Conservation (phyloP, 2,113 vertebrate genomes). For the Lamprotornis superbus region DNA sequence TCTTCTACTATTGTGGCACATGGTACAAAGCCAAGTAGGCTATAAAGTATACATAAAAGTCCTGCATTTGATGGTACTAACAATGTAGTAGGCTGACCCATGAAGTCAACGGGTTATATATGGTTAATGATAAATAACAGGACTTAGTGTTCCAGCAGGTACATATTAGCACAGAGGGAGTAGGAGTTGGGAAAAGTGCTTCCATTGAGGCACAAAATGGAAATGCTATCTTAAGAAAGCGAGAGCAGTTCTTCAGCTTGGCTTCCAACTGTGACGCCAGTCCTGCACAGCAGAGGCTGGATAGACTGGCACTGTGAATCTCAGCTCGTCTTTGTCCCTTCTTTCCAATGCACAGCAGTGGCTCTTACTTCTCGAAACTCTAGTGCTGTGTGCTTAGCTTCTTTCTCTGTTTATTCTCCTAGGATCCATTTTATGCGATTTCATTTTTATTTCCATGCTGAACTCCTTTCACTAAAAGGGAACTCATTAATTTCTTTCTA, state of each 20-base stretch:
- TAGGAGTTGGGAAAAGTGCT: constrained; percentile 6
- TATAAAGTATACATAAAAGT: background rate
- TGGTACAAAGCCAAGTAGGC: background rate
- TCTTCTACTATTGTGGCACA: background rate
- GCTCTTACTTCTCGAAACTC: constrained; percentile 2
- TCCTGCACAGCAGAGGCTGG: constrained; percentile 14
- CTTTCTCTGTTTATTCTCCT: constrained; percentile 14
- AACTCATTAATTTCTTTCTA: constrained; percentile 29
- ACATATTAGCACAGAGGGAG: constrained; percentile 9
- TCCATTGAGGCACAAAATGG: constrained; percentile 43
- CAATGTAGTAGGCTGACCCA: background rate
- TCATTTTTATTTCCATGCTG: background rate
- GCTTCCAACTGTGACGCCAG: constrained; percentile 50
- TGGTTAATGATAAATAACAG: background rate
- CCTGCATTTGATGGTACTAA: background rate
- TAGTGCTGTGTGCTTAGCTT: background rate
- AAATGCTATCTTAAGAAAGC: constrained; percentile 53
- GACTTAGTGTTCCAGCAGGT: constrained; percentile 7
- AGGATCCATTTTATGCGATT: background rate
- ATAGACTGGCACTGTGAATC: background rate
- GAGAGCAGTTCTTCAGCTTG: constrained; percentile 6
- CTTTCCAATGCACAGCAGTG: background rate
- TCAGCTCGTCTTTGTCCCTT: background rate
- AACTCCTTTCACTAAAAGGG: constrained; percentile 13
- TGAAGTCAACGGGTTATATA: background rate